Conservation (phyloP, 2,888 invertebrate species). For the Drosophila anomalata region DNA sequence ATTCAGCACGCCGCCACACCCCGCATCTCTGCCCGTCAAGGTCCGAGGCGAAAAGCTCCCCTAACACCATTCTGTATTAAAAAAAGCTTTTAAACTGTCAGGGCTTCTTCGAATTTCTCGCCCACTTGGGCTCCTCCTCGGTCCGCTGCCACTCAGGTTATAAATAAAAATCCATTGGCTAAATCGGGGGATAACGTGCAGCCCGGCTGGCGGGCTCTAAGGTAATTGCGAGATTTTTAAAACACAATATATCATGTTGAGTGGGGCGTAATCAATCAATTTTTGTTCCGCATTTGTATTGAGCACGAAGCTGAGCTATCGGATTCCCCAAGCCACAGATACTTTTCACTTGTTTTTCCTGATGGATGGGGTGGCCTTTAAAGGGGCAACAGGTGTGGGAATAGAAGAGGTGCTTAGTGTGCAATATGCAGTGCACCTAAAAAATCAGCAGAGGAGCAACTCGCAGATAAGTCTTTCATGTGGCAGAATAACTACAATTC, state of each 20-base stretch:
- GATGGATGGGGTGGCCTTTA: constrained; percentile 22
- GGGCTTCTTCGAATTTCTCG: constrained; percentile 36
- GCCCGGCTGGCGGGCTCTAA: constrained; percentile 21
- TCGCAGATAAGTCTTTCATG: neutral
- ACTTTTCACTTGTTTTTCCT: constrained; percentile 19
- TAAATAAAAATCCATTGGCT: constrained; percentile 69
- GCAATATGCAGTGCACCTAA: constrained; percentile 1
- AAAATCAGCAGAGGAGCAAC: neutral
- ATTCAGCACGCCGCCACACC: constrained; percentile 16
- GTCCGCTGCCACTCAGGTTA: constrained; percentile 37
- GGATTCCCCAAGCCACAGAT: constrained; percentile 3
- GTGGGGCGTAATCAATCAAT: constrained; percentile 70
- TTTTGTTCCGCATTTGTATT: constrained; percentile 38
- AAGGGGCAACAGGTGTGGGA: constrained; percentile 28
- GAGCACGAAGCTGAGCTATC: constrained; percentile 11
- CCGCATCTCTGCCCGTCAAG: constrained; percentile 10
- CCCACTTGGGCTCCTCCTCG: constrained; percentile 6
- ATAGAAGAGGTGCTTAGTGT: too few relatives aligned
- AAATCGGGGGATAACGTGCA: constrained; percentile 57
- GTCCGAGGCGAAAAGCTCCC: constrained; percentile 17
- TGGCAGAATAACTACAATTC: neutral
- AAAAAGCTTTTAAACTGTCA: constrained; percentile 80
- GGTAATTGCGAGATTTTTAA: constrained; percentile 68
- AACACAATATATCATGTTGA: constrained; percentile 67
- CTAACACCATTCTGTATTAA: constrained; percentile 58